These are phyloP conservation scores for Phyllotreta cruciferae DNA, from an alignment of 2,888 invertebrate species.

Conservation along the genomic window DNA sequence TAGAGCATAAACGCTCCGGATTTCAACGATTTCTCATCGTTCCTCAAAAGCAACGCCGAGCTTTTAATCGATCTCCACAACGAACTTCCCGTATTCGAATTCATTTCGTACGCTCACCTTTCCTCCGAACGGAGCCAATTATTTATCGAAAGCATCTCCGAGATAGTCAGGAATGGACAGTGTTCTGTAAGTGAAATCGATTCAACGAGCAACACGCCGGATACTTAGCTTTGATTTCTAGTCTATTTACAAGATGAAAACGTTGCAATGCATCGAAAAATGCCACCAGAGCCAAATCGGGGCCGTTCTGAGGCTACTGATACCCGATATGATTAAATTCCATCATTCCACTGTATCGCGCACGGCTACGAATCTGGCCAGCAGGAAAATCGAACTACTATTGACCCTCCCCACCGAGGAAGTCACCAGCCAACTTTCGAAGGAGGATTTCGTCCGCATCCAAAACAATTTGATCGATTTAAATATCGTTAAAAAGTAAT, in stretches of 20 bases:
- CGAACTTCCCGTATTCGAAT: conserved; percentile 72
- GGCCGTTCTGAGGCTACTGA: conserved; percentile 68
- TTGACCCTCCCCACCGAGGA: conserved; percentile 68
- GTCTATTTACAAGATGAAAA: conserved; percentile 73
- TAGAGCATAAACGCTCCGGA: conserved; percentile 74
- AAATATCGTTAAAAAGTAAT: conserved; percentile 68
- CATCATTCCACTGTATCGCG: conserved; percentile 72
- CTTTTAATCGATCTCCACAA: conserved; percentile 69
- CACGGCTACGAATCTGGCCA: conserved; percentile 75
- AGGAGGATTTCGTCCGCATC: conserved; percentile 73
- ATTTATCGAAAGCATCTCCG: conserved; percentile 68
- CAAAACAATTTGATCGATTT: conserved; percentile 67
- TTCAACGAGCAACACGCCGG: not conserved
- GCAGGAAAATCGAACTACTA: conserved; percentile 73
- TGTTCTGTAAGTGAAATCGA: conserved; percentile 24
- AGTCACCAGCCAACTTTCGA: conserved; percentile 69
- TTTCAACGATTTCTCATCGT: conserved; percentile 77
- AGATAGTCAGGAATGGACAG: conserved; percentile 9
- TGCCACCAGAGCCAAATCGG: conserved; percentile 77
- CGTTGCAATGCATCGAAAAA: conserved; percentile 73
- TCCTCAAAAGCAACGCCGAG: conserved; percentile 75
- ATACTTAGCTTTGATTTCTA: conserved; percentile 50
- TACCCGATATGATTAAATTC: conserved; percentile 71
- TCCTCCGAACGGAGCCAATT: conserved; percentile 74
- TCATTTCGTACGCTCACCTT: conserved; percentile 67